These are phyloP conservation scores for Sterna hirundo DNA, from an alignment of 2,113 vertebrate genomes.

Conservation along the genomic window DNA sequence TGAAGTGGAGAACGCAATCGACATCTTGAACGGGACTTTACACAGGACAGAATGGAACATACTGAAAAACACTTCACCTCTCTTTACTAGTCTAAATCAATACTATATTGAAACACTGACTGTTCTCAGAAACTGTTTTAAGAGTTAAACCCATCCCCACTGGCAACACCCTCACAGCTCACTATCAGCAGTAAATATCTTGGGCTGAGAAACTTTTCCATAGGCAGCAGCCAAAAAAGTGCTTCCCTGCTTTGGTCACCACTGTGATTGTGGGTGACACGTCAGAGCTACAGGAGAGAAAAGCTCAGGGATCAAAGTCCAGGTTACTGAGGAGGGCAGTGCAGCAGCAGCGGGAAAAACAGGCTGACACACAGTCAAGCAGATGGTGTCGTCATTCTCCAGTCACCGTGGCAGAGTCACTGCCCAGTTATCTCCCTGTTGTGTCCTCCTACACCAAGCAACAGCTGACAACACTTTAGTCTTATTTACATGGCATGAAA, in stretches of 20 bases:
- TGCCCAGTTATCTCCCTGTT: rapidly evolving
- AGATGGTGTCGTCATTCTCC: neutral
- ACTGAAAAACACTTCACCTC: neutral
- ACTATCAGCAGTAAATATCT: neutral
- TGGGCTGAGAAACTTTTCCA: neutral
- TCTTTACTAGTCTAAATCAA: no score
- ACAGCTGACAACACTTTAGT: neutral
- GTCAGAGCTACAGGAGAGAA: neutral
- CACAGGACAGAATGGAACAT: neutral
- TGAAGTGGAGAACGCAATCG: rapidly evolving
- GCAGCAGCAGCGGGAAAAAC: neutral
- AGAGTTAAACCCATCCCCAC: neutral
- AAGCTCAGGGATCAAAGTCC: neutral
- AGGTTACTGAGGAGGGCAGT: no score
- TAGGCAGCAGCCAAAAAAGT: neutral
- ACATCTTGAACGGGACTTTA: neutral
- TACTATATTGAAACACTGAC: neutral
- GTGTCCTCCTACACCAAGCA: neutral
- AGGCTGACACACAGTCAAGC: rapidly evolving
- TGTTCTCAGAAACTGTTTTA: neutral
- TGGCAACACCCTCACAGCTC: neutral
- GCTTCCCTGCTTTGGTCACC: neutral
- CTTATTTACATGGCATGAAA: neutral
- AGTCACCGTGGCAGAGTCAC: rapidly evolving
- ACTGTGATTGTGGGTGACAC: rapidly evolving